These are phyloP conservation scores for Xiphophorus hellerii DNA, from an alignment of 2,113 vertebrate genomes.

Conservation along the genomic window DNA sequence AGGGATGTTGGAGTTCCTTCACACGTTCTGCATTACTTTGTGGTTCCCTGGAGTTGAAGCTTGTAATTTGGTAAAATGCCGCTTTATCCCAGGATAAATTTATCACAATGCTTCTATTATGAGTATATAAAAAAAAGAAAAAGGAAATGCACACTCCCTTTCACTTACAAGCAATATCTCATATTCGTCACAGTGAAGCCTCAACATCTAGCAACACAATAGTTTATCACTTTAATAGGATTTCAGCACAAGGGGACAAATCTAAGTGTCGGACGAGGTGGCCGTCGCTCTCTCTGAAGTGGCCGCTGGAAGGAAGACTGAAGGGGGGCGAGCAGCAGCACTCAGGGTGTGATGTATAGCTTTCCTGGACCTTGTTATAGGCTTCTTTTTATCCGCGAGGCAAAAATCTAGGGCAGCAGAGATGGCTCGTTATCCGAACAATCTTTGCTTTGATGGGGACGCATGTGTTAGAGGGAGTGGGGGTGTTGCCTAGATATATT, in stretches of 20 bases:
- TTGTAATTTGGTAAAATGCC: conserved; percentile 53
- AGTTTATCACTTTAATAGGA: conserved; percentile 72
- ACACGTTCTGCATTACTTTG: conserved; percentile 29
- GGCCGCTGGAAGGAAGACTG: conserved; percentile 30
- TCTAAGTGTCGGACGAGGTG: conserved; percentile 53
- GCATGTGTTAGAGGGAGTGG: conserved; percentile 39
- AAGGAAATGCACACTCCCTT: not conserved
- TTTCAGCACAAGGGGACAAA: conserved; percentile 59
- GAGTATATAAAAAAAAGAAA: not conserved
- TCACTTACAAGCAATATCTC: conserved; percentile 18
- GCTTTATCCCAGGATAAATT: conserved; percentile 39
- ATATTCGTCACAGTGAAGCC: conserved; percentile 45
- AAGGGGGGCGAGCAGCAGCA: conserved; percentile 23
- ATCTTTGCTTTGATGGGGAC: conserved; percentile 70
- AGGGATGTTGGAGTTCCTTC: not conserved
- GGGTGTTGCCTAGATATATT: conserved; percentile 51
- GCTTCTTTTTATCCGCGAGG: conserved; percentile 44
- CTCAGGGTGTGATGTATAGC: conserved; percentile 51
- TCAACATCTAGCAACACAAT: conserved; percentile 49
- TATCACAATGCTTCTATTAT: conserved; percentile 19
- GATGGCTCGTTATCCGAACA: conserved; percentile 69
- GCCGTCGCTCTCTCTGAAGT: conserved; percentile 48
- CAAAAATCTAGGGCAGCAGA: conserved; percentile 59
- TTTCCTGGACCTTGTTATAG: conserved; percentile 54
- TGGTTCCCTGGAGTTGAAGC: conserved; percentile 31